Evolutionary conservation across 2,113 vertebrate genomes (phyloP).

Genomic region (Lathamus discolor): DNA sequence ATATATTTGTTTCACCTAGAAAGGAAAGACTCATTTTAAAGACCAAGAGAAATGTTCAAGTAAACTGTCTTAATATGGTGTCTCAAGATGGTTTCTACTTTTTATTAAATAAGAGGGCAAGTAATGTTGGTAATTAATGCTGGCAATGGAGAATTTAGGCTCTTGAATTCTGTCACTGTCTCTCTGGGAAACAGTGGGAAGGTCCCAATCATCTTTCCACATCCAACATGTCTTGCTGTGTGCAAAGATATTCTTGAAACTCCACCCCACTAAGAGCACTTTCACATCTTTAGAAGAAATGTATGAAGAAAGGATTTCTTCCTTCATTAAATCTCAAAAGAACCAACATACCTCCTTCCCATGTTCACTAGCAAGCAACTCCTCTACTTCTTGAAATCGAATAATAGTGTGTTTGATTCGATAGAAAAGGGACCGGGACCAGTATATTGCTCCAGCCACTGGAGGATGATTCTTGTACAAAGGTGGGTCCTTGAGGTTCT

Average conservation of each 20-base stretch:
- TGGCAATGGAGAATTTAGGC: neutral
- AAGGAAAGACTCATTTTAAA: neutral
- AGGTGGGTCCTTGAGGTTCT: slow-evolving; percentile 78
- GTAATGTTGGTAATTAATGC: neutral
- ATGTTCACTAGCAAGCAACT: slow-evolving; percentile 76
- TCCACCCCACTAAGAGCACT: neutral
- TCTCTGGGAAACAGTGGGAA: neutral
- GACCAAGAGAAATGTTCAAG: neutral
- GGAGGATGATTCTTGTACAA: slow-evolving; percentile 84
- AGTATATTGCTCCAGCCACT: slow-evolving; percentile 87
- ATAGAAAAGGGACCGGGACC: slow-evolving; percentile 82
- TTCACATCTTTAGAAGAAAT: neutral
- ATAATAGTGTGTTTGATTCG: slow-evolving; percentile 82
- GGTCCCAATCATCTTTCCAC: neutral
- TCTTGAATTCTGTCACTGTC: neutral
- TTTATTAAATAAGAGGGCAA: neutral
- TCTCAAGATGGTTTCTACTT: neutral
- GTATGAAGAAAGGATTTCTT: neutral
- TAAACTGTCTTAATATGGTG: neutral
- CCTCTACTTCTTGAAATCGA: slow-evolving; percentile 80
- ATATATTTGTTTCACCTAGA: slow-evolving; percentile 84
- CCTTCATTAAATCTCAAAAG: neutral
- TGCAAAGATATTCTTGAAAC: neutral
- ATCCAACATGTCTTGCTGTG: neutral
- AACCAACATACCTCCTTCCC: slow-evolving; percentile 73